Conservation (phyloP, 2,888 invertebrate genomes). For the Rhopalosiphum nymphaeae region DNA sequence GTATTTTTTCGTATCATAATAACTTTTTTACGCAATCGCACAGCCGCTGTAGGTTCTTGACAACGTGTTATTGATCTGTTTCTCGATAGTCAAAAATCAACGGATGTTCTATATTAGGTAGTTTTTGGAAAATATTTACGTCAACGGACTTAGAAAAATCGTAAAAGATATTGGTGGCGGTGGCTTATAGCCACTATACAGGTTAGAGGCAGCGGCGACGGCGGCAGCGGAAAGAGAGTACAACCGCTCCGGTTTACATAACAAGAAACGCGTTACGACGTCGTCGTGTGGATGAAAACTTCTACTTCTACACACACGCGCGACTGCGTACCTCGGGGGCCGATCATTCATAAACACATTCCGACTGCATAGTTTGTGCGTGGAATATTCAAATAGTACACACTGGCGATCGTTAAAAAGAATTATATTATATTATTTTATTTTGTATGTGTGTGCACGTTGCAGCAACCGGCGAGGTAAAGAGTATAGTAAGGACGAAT, state of each 20-base stretch:
- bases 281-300: slow-evolving; percentile 12
- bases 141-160: background rate
- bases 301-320: background rate
- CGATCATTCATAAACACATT: slow-evolving; percentile 60
- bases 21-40: too few relatives aligned
- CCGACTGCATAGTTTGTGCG: slow-evolving; percentile 37
- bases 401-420: slow-evolving; percentile 32
- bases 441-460: background rate
- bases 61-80: background rate
- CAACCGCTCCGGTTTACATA: slow-evolving; percentile 39
- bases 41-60: background rate
- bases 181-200: background rate
- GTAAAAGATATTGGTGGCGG: background rate
- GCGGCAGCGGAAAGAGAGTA: background rate
- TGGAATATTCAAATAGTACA: slow-evolving; percentile 48
- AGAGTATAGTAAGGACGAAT: background rate
- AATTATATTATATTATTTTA: slow-evolving; percentile 24
- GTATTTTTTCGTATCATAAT: too few relatives aligned
- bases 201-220: background rate
- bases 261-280: slow-evolving; percentile 36
- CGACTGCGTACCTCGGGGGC: slow-evolving; percentile 1
- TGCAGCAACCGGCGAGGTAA: slow-evolving; percentile 6
- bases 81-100: background rate
- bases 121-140: background rate
- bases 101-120: background rate